Conservation (phyloP, 2,113 vertebrate species). For the Prionailurus viverrinus region DNA sequence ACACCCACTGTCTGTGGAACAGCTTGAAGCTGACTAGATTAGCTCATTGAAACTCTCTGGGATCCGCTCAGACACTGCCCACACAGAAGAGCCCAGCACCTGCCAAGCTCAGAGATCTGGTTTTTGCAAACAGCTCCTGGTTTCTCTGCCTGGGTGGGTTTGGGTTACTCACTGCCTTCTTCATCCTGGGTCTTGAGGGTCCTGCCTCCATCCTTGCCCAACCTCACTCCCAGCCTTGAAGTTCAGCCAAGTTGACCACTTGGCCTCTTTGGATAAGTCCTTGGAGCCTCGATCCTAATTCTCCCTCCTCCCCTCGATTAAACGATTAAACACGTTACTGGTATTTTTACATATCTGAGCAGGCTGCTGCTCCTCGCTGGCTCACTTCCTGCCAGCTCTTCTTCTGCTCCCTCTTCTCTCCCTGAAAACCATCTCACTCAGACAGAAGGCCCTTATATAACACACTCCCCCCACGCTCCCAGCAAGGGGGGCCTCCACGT, state of each 20-base stretch:
- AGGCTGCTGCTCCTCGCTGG: neutral
- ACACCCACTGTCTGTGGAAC: constrained; percentile 58
- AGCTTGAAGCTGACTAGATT: constrained; percentile 73
- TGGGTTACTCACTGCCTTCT: neutral
- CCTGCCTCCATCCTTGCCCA: neutral
- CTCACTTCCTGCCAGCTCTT: neutral
- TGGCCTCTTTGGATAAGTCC: neutral
- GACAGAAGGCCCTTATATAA: constrained; percentile 53
- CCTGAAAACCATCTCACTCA: neutral
- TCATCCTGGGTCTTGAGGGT: neutral
- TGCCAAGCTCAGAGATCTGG: neutral
- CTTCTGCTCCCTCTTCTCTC: neutral
- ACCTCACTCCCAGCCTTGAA: neutral
- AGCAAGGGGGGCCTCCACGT: neutral
- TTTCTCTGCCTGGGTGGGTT: neutral
- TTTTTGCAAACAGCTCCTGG: neutral
- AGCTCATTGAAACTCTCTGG: constrained; percentile 56
- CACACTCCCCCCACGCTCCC: neutral
- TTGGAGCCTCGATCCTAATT: accelerated
- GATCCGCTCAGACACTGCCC: constrained; percentile 66
- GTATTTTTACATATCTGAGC: constrained; percentile 7
- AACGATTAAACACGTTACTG: neutral
- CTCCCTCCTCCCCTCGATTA: neutral
- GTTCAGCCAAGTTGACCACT: neutral
- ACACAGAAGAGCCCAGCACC: constrained; percentile 65